Percentiles rank a stretch among this genome's conserved stretches.
Evolutionary conservation across 2,888 invertebrate species (phyloP).

Genomic region (Tetranychus truncatus): DNA sequence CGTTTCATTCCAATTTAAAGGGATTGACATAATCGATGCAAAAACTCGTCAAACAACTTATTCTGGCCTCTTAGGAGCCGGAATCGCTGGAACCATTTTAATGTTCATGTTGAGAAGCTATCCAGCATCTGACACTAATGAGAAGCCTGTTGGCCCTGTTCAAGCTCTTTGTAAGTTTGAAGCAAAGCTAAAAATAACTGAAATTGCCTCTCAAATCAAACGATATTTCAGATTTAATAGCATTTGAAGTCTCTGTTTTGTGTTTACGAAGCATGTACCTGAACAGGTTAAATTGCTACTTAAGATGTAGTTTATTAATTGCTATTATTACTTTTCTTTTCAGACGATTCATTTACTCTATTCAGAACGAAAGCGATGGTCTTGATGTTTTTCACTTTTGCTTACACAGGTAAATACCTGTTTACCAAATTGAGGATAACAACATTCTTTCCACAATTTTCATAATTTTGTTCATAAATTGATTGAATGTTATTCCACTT

Average conservation of each 20-base stretch:
- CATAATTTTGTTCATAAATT: not conserved
- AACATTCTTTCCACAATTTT: not conserved
- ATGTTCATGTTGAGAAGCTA: conserved; percentile 30
- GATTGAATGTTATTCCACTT: not conserved
- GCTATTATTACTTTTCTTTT: not conserved
- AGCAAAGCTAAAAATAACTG: too few relatives aligned
- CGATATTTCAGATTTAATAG: not conserved
- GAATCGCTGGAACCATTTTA: conserved; percentile 46
- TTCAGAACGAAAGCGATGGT: conserved; percentile 67
- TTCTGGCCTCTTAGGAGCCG: conserved; percentile 49
- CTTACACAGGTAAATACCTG: conserved; percentile 48
- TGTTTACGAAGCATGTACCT: too few relatives aligned
- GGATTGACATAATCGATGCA: conserved; percentile 50
- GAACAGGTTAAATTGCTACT: not conserved
- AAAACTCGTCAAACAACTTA: conserved; percentile 58
- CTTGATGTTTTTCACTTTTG: conserved; percentile 60
- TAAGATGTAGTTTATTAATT: not conserved
- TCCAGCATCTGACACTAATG: not conserved
- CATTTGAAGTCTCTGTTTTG: too few relatives aligned
- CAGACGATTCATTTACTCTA: conserved; percentile 35
- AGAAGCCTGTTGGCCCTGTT: not conserved
- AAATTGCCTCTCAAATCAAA: too few relatives aligned
- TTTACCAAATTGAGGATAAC: too few relatives aligned
- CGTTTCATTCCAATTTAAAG: conserved; percentile 75
- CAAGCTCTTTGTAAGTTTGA: conserved; percentile 4